These are phyloP conservation scores for Alethe diademata DNA, from an alignment of 2,113 vertebrate species.

Conservation along the genomic window DNA sequence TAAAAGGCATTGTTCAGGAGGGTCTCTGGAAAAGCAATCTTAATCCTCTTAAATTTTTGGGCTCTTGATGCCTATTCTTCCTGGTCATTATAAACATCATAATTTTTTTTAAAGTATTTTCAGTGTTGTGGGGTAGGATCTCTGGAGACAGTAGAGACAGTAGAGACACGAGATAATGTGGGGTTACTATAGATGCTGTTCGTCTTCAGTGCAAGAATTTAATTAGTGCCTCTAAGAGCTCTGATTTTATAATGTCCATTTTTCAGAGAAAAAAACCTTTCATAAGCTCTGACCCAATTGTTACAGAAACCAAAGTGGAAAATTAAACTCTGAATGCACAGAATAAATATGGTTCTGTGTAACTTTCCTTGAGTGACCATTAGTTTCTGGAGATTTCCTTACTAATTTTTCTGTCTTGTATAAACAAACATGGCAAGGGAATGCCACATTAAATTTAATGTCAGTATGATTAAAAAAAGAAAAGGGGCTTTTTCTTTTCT, in stretches of 20 bases:
- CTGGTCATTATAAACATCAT: not conserved
- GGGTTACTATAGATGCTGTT: not conserved
- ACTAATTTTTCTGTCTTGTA: not conserved
- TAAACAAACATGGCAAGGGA: not conserved
- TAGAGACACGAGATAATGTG: not conserved
- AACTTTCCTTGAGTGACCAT: not conserved
- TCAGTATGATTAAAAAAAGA: not conserved
- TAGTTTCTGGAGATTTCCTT: not conserved
- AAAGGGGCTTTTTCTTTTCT: not conserved
- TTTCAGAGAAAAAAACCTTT: not conserved
- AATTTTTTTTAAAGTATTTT: not conserved
- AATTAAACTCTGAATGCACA: not conserved
- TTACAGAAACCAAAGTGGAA: not conserved
- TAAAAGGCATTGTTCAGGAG: not conserved
- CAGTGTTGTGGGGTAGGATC: not conserved
- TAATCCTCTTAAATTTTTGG: not conserved
- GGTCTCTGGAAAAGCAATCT: not conserved
- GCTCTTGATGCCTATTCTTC: not conserved
- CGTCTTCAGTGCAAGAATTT: not conserved
- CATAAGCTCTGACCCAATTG: not conserved
- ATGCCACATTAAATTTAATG: not conserved
- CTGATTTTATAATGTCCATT: not conserved
- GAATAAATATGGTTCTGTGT: not conserved
- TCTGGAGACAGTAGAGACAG: not conserved
- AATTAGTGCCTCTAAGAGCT: not conserved